A percentile compares a stretch with the other conserved stretches of the same genome.
Evolutionary conservation across 1,140 invertebrate species (phyloP).

Genomic region (Drosophila nigrodunni): DNA sequence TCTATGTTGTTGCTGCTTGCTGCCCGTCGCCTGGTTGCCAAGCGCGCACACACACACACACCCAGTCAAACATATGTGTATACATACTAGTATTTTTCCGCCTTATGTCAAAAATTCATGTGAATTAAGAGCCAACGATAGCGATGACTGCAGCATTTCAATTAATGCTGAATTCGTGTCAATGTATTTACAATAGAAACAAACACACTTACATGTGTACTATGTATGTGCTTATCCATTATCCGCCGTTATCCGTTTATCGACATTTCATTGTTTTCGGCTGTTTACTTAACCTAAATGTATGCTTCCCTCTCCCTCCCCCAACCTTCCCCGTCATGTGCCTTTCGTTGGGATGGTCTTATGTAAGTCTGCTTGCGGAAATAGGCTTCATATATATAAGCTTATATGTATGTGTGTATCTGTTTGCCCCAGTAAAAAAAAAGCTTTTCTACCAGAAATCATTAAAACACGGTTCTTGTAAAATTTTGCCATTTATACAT

Average conservation of each 20-base stretch:
- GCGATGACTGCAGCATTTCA: slow-evolving; percentile 80
- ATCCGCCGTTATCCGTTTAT: slow-evolving; percentile 50
- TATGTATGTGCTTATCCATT: slow-evolving; percentile 33
- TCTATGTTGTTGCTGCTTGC: slow-evolving; percentile 45
- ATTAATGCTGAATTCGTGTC: slow-evolving; percentile 76
- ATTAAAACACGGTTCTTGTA: slow-evolving; percentile 45
- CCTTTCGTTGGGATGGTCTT: slow-evolving; percentile 33
- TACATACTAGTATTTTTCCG: slow-evolving; percentile 47
- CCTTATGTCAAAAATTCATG: slow-evolving; percentile 78
- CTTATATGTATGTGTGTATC: background rate
- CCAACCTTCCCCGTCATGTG: slow-evolving; percentile 4
- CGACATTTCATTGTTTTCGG: slow-evolving; percentile 59
- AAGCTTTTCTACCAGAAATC: slow-evolving; percentile 60
- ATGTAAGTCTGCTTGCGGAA: slow-evolving; percentile 75
- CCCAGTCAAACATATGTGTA: slow-evolving; percentile 39
- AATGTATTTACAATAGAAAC: slow-evolving; percentile 34
- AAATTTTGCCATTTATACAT: slow-evolving; percentile 83
- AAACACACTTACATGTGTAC: slow-evolving; percentile 35
- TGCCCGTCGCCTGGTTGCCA: slow-evolving; percentile 59
- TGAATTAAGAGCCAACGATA: slow-evolving; percentile 71
- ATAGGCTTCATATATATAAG: slow-evolving; percentile 59
- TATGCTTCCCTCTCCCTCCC: slow-evolving; percentile 6
- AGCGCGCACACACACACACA: slow-evolving; percentile 64
- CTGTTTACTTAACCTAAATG: slow-evolving; percentile 80
- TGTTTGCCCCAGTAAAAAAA: slow-evolving; percentile 54